phyloP scores from a whole-genome alignment of 1,140 invertebrate genomes.

The Hycleus cichorii region DNA sequence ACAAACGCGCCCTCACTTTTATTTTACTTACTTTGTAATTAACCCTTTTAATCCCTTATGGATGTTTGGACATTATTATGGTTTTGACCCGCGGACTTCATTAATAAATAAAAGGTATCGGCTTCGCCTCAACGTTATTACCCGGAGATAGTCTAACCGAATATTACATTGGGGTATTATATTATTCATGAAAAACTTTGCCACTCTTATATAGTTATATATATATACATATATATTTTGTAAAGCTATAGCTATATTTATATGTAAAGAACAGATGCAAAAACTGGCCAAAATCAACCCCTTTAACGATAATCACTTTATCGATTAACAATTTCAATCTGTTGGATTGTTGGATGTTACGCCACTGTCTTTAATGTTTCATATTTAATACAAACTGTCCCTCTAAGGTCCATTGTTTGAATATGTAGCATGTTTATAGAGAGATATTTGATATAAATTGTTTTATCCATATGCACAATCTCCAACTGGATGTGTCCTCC shows the following conservation, averaged over 20 bases:
- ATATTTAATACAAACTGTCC: too few relatives aligned
- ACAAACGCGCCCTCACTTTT: constrained; percentile 5
- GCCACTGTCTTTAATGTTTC: too few relatives aligned
- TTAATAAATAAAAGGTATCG: constrained; percentile 17
- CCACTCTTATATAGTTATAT: constrained; percentile 5
- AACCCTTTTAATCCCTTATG: constrained; percentile 23
- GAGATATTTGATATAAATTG: too few relatives aligned
- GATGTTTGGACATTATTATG: constrained; percentile 19
- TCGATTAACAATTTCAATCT: too few relatives aligned
- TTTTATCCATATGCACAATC: not conserved
- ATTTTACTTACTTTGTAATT: constrained; percentile 24
- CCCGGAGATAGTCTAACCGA: constrained; percentile 8
- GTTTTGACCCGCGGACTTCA: constrained; percentile 13
- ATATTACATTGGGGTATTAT: constrained; percentile 16
- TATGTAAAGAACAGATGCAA: too few relatives aligned
- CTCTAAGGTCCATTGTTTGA: too few relatives aligned
- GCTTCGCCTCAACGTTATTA: constrained; percentile 11
- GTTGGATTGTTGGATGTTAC: too few relatives aligned
- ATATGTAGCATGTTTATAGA: too few relatives aligned
- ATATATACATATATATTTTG: not conserved
- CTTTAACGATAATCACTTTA: too few relatives aligned
- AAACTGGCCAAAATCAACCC: too few relatives aligned
- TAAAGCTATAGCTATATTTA: too few relatives aligned
- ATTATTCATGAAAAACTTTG: constrained; percentile 17
- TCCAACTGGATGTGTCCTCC: not conserved